A percentile compares a stretch with the other conserved stretches of the same genome.
phyloP scores from a whole-genome alignment of 1,140 invertebrate genomes.

The Homarus americanus region DNA sequence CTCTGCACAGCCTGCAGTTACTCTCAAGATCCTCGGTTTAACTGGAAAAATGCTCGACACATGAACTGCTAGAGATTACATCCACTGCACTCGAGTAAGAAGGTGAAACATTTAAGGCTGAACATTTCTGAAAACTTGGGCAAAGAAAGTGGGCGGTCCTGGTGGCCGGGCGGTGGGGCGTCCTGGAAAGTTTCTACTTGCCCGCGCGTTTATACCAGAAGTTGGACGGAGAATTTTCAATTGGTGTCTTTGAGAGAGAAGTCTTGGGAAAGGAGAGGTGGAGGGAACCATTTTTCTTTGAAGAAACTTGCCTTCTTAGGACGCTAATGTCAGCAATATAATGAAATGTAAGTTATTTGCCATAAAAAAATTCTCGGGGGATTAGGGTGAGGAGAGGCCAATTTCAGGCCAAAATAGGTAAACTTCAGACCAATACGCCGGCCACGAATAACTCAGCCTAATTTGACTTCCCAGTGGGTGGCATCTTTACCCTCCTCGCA shows the following conservation, averaged over 20 bases:
- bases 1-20: no score
- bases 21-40: no score
- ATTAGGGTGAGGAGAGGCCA: neutral
- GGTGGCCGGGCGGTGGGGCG: neutral
- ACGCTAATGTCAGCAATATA: slow-evolving; percentile 18
- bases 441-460: neutral
- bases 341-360: slow-evolving; percentile 12
- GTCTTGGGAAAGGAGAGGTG: no score
- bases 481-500: neutral
- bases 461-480: neutral
- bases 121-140: slow-evolving; percentile 2
- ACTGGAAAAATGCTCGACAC: neutral
- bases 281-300: neutral
- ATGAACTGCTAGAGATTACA: neutral
- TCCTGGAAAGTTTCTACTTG: slow-evolving; percentile 12
- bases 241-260: neutral
- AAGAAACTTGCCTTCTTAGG: slow-evolving; percentile 6
- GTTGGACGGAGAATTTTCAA: slow-evolving; percentile 14
- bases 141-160: neutral
- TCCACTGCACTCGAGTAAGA: neutral
- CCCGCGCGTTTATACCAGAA: slow-evolving; percentile 14
- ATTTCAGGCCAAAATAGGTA: neutral
- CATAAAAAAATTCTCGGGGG: neutral
- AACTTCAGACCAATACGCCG: slow-evolving; percentile 4
- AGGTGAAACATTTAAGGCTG: slow-evolving; percentile 7